A percentile compares a stretch with the other conserved stretches of the same genome.
These are phyloP conservation scores for Mercenaria mercenaria DNA, from an alignment of 1,140 invertebrate species.

Conservation along the genomic window DNA sequence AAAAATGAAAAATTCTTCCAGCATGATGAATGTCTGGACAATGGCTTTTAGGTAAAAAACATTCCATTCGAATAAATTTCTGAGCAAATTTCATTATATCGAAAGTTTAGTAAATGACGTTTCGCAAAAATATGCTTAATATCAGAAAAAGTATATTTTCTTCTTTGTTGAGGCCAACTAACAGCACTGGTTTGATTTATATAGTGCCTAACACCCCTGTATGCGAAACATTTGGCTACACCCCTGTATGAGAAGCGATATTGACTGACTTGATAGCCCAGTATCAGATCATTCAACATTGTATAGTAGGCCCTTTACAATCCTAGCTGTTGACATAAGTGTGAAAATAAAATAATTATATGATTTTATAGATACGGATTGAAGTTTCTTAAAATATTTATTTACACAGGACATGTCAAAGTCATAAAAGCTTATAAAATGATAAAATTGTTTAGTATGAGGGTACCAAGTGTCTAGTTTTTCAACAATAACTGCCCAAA, in stretches of 20 bases:
- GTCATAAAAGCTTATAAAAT: not conserved
- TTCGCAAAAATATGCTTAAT: too few relatives aligned
- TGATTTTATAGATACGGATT: constrained; percentile 36
- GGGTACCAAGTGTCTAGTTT: not conserved
- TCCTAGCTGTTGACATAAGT: not conserved
- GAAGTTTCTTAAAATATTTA: not conserved
- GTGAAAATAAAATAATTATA: constrained; percentile 50
- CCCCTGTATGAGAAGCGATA: not conserved
- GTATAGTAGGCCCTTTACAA: not conserved
- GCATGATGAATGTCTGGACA: too few relatives aligned
- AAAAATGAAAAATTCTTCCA: too few relatives aligned
- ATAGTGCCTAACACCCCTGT: too few relatives aligned
- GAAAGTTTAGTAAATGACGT: too few relatives aligned
- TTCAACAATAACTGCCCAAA: not conserved
- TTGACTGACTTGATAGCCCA: not conserved
- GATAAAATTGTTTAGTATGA: not conserved
- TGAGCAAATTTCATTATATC: too few relatives aligned
- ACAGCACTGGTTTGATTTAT: too few relatives aligned
- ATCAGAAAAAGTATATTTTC: too few relatives aligned
- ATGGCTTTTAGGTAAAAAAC: too few relatives aligned
- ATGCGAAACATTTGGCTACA: too few relatives aligned
- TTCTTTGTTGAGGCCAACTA: too few relatives aligned
- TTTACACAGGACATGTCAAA: constrained; percentile 35
- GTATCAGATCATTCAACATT: not conserved
- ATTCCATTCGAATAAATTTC: too few relatives aligned